These are phyloP conservation scores for Cathartes aura DNA, from an alignment of 2,113 vertebrate species.

Conservation along the genomic window DNA sequence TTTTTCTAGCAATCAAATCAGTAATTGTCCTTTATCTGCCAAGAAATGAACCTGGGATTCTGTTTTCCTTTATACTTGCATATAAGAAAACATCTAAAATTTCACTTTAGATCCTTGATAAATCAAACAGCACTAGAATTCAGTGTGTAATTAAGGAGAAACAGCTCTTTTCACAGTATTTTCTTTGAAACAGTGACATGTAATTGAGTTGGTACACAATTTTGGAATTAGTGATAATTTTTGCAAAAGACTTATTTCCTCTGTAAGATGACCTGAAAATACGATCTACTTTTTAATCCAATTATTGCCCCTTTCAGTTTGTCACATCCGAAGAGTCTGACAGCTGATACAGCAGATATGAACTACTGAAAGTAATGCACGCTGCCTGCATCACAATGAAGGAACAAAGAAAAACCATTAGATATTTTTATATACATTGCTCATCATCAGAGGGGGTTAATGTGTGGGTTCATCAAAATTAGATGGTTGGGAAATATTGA, in stretches of 20 bases:
- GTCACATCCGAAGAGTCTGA: not conserved
- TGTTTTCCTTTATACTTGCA: not conserved
- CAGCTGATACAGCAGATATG: rapidly evolving
- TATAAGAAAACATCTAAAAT: not conserved
- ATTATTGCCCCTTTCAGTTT: not conserved
- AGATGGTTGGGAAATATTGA: not conserved
- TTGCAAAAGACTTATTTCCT: not conserved
- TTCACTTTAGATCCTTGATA: not conserved
- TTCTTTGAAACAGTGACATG: not conserved
- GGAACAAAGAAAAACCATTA: not conserved
- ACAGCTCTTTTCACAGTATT: not conserved
- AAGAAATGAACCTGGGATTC: not conserved
- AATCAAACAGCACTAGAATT: not conserved
- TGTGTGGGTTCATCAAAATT: not conserved
- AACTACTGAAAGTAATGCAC: not conserved
- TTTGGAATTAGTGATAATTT: not conserved
- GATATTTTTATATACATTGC: not conserved
- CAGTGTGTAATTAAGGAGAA: not conserved
- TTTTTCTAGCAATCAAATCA: not conserved
- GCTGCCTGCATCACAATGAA: not conserved
- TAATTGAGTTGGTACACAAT: not conserved
- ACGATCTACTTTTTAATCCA: not conserved
- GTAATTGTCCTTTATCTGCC: not conserved
- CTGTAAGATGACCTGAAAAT: not conserved
- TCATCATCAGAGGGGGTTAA: not conserved